phyloP scores from a whole-genome alignment of 35 echinoderm and acorn worm species.

The Stichopus chloronotus region DNA sequence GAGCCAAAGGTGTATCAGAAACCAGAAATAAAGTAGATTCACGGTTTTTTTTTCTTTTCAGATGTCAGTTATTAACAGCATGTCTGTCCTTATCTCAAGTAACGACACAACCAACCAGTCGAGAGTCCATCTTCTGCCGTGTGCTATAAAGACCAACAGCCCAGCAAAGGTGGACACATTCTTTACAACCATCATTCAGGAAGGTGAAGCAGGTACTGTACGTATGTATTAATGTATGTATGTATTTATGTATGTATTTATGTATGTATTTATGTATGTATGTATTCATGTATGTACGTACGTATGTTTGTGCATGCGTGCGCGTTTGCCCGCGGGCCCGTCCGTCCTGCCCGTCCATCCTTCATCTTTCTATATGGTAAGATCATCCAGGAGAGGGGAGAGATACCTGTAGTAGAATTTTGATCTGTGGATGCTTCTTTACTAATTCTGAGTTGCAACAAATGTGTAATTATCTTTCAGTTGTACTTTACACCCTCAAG shows the following conservation, averaged over 20 bases:
- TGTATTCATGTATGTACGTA: not conserved
- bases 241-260: not conserved
- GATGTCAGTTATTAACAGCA: not conserved
- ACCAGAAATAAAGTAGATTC: too few species aligned
- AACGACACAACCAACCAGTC: not conserved
- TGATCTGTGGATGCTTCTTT: too few species aligned
- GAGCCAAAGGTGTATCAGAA: too few species aligned
- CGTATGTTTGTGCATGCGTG: not conserved
- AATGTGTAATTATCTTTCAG: too few species aligned
- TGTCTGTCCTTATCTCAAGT: slow-evolving; percentile 2
- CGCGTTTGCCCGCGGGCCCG: not conserved
- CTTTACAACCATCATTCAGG: not conserved
- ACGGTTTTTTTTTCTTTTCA: not conserved
- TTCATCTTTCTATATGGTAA: not conserved
- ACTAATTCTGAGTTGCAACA: too few species aligned
- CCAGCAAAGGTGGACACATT: slow-evolving; percentile 22
- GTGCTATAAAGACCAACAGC: not conserved
- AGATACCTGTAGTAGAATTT: too few species aligned
- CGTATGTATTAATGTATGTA: not conserved
- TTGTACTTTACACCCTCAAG: too few species aligned
- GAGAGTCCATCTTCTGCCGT: not conserved
- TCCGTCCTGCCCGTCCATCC: not conserved
- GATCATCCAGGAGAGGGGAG: too few species aligned
- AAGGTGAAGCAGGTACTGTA: not conserved
- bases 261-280: not conserved